These are phyloP conservation scores for Neodiprion fabricii DNA, from an alignment of 1,140 invertebrate species.

Conservation along the genomic window DNA sequence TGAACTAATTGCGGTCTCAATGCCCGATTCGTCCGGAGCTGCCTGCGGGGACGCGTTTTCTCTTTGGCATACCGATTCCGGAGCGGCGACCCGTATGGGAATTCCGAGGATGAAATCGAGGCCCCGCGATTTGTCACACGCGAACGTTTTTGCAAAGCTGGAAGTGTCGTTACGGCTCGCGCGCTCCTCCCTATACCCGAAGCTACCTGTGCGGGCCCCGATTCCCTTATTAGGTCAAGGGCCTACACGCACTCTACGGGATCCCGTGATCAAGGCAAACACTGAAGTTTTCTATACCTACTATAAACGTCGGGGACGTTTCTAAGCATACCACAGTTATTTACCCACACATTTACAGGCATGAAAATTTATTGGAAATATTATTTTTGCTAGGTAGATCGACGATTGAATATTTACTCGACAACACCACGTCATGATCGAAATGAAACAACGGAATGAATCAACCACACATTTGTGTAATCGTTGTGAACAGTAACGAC, in stretches of 20 bases:
- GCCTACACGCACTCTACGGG: not conserved
- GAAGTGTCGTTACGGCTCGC: constrained; percentile 27
- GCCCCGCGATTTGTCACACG: constrained; percentile 44
- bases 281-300: not conserved
- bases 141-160: constrained; percentile 38
- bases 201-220: constrained; percentile 18
- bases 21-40: constrained; percentile 17
- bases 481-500: too few species aligned
- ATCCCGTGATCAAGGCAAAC: constrained; percentile 15
- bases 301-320: not conserved
- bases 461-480: too few species aligned
- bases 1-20: constrained; percentile 49
- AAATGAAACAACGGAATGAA: too few species aligned
- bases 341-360: not conserved
- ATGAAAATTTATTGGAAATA: not conserved
- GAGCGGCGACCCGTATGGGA: constrained; percentile 7
- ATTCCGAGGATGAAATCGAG: constrained; percentile 14
- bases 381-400: not conserved
- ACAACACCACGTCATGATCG: too few species aligned
- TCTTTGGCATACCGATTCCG: not conserved
- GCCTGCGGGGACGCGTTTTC: constrained; percentile 2
- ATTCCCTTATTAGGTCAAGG: constrained; percentile 13
- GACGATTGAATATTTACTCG: not conserved
- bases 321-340: too few species aligned
- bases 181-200: constrained; percentile 17